Evolutionary conservation across 2,113 vertebrate species (phyloP).

Genomic region (Perognathus longimembris): DNA sequence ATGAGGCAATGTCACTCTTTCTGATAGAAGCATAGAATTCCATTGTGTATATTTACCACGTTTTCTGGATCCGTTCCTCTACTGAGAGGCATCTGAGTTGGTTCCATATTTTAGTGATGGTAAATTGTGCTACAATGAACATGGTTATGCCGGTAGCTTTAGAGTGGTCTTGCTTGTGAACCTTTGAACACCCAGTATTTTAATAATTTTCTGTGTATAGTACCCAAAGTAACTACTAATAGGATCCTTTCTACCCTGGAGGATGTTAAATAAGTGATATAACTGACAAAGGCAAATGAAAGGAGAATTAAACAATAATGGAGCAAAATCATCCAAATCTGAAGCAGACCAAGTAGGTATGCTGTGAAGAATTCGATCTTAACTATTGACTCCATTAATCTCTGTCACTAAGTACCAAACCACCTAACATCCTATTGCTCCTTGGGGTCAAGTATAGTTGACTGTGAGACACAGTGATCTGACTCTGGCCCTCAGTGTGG

Average conservation of each 20-base stretch:
- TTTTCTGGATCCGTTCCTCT: too few species aligned
- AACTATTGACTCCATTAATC: not conserved
- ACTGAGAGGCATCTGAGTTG: too few species aligned
- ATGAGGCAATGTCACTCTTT: too few species aligned
- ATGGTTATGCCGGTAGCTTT: too few species aligned
- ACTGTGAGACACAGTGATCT: not conserved
- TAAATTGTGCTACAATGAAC: too few species aligned
- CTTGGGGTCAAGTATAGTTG: not conserved
- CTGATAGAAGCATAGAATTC: too few species aligned
- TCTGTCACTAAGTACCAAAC: not conserved
- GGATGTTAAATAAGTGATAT: not conserved
- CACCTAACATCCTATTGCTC: not conserved
- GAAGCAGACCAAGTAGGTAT: not conserved
- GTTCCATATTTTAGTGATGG: too few species aligned
- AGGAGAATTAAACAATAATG: not conserved
- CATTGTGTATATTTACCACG: too few species aligned
- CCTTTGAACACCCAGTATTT: not conserved
- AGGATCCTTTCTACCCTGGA: not conserved
- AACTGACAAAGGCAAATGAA: not conserved
- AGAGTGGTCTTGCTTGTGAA: too few species aligned
- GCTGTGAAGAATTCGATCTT: not conserved
- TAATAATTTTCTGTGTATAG: not conserved
- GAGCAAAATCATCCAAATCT: not conserved
- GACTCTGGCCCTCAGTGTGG: not conserved
- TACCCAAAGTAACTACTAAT: not conserved